These are phyloP conservation scores for Daktulosphaira vitifoliae DNA, from an alignment of 1,140 invertebrate species.

Conservation along the genomic window DNA sequence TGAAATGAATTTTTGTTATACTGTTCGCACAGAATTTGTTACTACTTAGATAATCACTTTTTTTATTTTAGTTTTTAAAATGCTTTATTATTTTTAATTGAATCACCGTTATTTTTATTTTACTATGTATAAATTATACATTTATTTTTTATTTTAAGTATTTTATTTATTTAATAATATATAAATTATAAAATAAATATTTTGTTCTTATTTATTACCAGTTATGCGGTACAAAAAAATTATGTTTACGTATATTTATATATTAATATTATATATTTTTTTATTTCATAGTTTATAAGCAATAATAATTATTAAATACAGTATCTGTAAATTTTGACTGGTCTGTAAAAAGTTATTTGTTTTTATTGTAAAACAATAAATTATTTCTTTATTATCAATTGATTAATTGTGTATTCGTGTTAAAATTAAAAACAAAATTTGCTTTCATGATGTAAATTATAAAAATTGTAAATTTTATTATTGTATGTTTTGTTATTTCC, in stretches of 20 bases:
- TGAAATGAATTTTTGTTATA: conserved; percentile 21
- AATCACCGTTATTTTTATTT: conserved; percentile 32
- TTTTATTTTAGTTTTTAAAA: conserved; percentile 26
- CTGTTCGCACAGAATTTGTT: conserved; percentile 28
- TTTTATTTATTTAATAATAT: conserved; percentile 23
- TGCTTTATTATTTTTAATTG: conserved; percentile 30
- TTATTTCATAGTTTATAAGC: conserved; percentile 31
- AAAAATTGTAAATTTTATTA: no score
- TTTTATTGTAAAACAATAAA: conserved; percentile 30
- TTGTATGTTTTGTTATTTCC: no score
- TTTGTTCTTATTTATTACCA: conserved; percentile 31
- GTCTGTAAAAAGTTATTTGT: conserved; percentile 30
- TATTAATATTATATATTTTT: conserved; percentile 18
- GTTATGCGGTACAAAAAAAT: conserved; percentile 29
- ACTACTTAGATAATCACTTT: conserved; percentile 32
- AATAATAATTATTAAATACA: conserved; percentile 28
- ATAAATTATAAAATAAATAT: no score
- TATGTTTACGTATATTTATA: conserved; percentile 21
- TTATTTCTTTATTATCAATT: conserved; percentile 3
- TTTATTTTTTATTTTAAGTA: conserved; percentile 25
- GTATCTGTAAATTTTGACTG: conserved; percentile 29
- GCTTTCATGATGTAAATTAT: neutral
- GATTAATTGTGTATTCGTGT: no score
- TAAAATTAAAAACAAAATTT: neutral
- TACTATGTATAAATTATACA: conserved; percentile 28